Base-by-base conservation (phyloP, 2,113 vertebrate species). In the Stigmatopora argus region DNA sequence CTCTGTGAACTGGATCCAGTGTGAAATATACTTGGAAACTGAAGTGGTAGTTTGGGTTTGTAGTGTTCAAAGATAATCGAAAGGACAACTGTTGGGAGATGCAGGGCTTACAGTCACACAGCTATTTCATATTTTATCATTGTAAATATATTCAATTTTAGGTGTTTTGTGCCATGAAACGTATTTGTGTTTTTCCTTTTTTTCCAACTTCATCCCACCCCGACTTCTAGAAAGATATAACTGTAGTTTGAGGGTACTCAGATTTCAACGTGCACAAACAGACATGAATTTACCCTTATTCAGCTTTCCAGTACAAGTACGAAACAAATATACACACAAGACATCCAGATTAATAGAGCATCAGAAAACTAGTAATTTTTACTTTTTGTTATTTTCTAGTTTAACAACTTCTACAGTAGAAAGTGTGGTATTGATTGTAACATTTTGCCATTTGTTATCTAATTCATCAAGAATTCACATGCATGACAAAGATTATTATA, bases 401-500 rank as follows among this genome's bases (percentile, higher is more conserved):
- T 77, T 66, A 70, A 41, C 38, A 6, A 41, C 51, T 81, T 65
- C 82, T 86, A 18, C 17, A 65, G 68, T 79, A 71, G 77, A 72
- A 55, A 38, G 73, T 70, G 72, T 11, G 57, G 73, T 82, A 55
- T 73, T 62, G n/a, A 53, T 44, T 65, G 62, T 79, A 41, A 71
- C 69, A 71, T 55, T 67, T 56, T 75, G 72, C 74, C 67, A 62
- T 52, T 18, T n/a, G n/a, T 75, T 41, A 12, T 45, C 66, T 79
- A 58, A 46, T 67, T 60, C 56, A 78, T 70, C 67, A 26, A 79
- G 61, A 68, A 65, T 59, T 57, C 59, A 65, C 53, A 9, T 84
- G 86, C 85, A 87, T 85, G 86, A 69, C 57, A 78, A 77, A 76
- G 64, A 78, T 51, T 34, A 73, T 53, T 62, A 21, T 77, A 78